Conservation (phyloP, 1,140 invertebrate species). For the Argopecten irradians region DNA sequence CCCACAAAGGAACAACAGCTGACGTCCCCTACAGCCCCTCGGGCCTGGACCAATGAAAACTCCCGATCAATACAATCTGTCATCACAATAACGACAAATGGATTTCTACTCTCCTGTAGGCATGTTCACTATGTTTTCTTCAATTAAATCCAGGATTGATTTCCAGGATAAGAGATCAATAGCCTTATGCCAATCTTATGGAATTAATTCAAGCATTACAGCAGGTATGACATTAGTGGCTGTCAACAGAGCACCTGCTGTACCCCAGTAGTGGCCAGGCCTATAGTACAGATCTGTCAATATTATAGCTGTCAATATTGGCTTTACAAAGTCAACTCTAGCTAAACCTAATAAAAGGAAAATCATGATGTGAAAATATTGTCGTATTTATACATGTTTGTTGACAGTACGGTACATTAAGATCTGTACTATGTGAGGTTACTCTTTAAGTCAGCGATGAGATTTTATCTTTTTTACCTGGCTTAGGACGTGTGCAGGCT, state of each 20-base stretch:
- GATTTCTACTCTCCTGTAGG: not conserved
- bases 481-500: not conserved
- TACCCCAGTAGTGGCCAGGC: not conserved
- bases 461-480: not conserved
- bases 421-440: not conserved
- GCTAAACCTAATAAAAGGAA: not conserved
- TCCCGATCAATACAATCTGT: not conserved
- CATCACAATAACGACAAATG: not conserved
- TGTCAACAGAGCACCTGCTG: slow-evolving; percentile 20
- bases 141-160: not conserved
- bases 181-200: not conserved
- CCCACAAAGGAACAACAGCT: slow-evolving; percentile 5
- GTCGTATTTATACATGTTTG: too few species aligned
- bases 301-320: not conserved
- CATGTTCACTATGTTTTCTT: not conserved
- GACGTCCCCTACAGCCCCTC: slow-evolving; percentile 1
- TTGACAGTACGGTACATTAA: not conserved
- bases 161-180: not conserved
- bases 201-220: not conserved
- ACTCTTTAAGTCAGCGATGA: not conserved
- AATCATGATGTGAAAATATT: not conserved
- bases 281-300: not conserved
- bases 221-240: not conserved
- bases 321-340: not conserved
- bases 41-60: slow-evolving; percentile 2